Evolutionary conservation across 2,113 vertebrate species (phyloP).

Genomic region (Halichoerus grypus): DNA sequence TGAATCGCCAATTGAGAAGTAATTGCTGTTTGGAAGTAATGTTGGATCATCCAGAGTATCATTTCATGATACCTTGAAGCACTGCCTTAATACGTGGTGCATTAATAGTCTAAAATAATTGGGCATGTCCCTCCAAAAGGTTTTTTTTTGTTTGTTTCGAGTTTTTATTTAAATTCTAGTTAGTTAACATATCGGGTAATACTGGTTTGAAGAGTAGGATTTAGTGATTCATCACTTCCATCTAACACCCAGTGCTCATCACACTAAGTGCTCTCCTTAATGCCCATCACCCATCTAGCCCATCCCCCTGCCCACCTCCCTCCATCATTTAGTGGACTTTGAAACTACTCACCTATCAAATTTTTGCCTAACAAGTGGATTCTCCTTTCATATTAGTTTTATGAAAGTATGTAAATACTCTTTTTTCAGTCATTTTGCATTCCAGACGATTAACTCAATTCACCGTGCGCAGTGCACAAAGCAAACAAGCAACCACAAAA

Average conservation of each 20-base stretch:
- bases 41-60: background rate
- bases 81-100: background rate
- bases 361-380: background rate
- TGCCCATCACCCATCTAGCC: background rate
- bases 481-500: background rate
- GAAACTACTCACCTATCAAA: background rate
- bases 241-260: background rate
- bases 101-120: background rate
- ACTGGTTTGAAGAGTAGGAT: background rate
- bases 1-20: background rate
- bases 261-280: background rate
- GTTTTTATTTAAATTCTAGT: background rate
- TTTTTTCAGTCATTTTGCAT: slow-evolving; percentile 6
- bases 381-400: slow-evolving; percentile 38
- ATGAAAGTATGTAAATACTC: background rate
- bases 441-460: slow-evolving; percentile 7
- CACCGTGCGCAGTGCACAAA: background rate
- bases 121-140: background rate
- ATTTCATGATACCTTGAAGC: background rate
- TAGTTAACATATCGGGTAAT: background rate
- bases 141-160: background rate
- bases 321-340: background rate
- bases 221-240: background rate
- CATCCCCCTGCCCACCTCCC: background rate
- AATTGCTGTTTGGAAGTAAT: background rate